Conservation (phyloP, 2,113 vertebrate species). For the Sceloporus tristichus region DNA sequence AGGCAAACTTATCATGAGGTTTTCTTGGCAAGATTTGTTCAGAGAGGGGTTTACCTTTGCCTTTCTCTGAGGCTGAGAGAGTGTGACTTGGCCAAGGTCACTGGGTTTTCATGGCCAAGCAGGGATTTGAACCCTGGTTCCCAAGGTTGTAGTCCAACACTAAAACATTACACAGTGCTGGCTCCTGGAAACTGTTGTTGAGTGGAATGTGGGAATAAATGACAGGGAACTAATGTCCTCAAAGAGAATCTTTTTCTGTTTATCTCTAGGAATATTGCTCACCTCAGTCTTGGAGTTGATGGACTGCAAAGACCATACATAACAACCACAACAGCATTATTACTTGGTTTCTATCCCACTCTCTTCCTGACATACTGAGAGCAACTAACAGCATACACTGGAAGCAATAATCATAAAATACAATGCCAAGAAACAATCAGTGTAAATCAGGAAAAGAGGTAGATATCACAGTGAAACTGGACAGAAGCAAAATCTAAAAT, state of each 20-base stretch:
- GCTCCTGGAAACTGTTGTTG: no score
- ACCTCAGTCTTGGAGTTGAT: background rate
- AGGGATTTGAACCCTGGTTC: no score
- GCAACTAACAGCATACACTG: background rate
- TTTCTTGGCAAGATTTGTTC: no score
- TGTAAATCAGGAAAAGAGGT: background rate
- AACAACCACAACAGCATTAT: background rate
- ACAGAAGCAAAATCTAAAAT: background rate
- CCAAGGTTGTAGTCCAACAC: no score
- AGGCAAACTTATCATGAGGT: no score
- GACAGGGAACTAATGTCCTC: no score
- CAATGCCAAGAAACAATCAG: background rate
- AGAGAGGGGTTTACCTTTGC: no score
- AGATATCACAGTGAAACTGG: background rate
- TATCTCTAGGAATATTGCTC: background rate
- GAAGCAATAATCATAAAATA: background rate
- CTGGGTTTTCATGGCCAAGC: no score
- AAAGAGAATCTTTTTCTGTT: background rate
- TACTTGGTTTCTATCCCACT: background rate
- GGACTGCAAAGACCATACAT: background rate
- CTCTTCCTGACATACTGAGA: background rate
- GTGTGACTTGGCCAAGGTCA: no score
- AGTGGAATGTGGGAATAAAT: no score
- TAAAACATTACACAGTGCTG: no score
- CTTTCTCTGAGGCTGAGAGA: no score